Evolutionary conservation across 2,113 vertebrate species (phyloP).

Genomic region (Mus musculus): GRCm39 chr9:58354501-58355000

Average conservation of each 20-base stretch:
- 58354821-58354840: too few relatives aligned
- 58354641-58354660: not conserved
- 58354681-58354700: not conserved
- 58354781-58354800: not conserved
- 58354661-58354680: not conserved
- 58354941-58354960: not conserved
- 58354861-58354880: not conserved
- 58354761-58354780: not conserved
- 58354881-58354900: not conserved
- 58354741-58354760: not conserved
- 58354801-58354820: not conserved
- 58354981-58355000: not conserved
- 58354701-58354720: not conserved
- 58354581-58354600: not conserved
- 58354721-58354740: not conserved
- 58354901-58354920: not conserved
- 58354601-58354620: not conserved
- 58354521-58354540: not conserved
- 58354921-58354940: not conserved
- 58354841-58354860: not conserved
- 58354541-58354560: not conserved
- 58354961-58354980: not conserved
- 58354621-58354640: not conserved
- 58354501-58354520: constrained; percentile 6
- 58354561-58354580: not conserved